phyloP scores from a whole-genome alignment of 2,797 vertebrate species.

The Xyrichtys novacula region DNA sequence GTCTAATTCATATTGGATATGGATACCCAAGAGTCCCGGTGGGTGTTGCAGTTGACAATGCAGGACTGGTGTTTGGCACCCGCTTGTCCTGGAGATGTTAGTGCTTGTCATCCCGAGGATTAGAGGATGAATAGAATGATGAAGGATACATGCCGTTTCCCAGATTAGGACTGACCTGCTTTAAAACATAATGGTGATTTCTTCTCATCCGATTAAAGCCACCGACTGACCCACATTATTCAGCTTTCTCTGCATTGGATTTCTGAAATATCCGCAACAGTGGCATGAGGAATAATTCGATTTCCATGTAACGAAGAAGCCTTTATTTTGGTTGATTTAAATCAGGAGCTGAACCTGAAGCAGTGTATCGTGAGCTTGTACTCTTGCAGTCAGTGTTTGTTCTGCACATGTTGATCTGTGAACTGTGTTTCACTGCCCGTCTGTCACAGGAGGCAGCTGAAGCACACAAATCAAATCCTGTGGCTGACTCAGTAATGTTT shows the following conservation, averaged over 20 bases:
- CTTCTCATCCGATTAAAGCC: conserved; percentile 74
- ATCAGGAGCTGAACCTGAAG: conserved; percentile 21
- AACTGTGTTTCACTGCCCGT: conserved; percentile 10
- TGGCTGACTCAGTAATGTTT: conserved; percentile 7
- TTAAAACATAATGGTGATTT: conserved; percentile 80
- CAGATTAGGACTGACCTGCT: conserved; percentile 82
- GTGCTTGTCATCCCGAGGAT: conserved; percentile 68
- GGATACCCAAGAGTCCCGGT: conserved; percentile 35
- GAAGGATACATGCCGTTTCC: conserved; percentile 70
- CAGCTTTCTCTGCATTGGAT: conserved; percentile 42
- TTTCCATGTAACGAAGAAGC: conserved; percentile 41
- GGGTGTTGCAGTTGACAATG: conserved; percentile 44
- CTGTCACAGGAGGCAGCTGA: conserved; percentile 25
- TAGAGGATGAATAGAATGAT: conserved; percentile 68
- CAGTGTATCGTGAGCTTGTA: conserved; percentile 10
- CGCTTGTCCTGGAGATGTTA: conserved; percentile 44
- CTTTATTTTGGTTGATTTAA: conserved; percentile 37
- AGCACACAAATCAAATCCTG: conserved; percentile 23
- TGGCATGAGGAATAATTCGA: conserved; percentile 45
- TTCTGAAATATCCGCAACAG: conserved; percentile 34
- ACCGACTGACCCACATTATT: conserved; percentile 73
- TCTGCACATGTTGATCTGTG: conserved; percentile 22
- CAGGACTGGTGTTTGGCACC: conserved; percentile 48
- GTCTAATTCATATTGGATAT: conserved; percentile 53
- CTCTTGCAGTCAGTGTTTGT: conserved; percentile 33